A percentile compares a stretch with the other conserved stretches of the same genome.
Conservation (phyloP, 2,113 vertebrate genomes). For the Oostethus manadensis region DNA sequence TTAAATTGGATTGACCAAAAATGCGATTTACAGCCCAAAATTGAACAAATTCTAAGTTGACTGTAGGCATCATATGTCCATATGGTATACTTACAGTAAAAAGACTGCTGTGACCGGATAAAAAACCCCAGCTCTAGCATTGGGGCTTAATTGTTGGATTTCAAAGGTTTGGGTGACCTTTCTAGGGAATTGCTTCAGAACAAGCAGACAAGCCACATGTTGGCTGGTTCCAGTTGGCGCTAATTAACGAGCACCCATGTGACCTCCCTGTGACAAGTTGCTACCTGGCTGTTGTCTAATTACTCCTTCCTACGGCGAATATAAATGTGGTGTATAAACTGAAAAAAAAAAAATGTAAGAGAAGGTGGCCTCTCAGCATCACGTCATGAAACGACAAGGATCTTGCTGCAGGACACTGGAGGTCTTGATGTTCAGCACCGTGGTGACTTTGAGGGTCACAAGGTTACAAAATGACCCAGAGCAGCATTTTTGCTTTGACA, state of each 20-base stretch:
- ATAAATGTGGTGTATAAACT: not conserved
- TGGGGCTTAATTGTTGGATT: not conserved
- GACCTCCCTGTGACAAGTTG: not conserved
- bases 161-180: not conserved
- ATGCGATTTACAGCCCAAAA: too few relatives aligned
- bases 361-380: too few relatives aligned
- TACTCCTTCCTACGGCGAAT: not conserved
- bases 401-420: too few relatives aligned
- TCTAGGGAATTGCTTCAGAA: not conserved
- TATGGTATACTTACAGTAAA: too few relatives aligned
- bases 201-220: not conserved
- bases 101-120: too few relatives aligned
- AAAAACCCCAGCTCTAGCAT: not conserved
- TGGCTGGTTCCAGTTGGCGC: not conserved
- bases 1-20: too few relatives aligned
- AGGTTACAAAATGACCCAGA: conserved; percentile 1
- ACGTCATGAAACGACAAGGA: not conserved
- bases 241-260: not conserved
- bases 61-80: too few relatives aligned
- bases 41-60: too few relatives aligned
- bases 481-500: conserved; percentile 30
- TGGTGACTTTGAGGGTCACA: too few relatives aligned
- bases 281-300: not conserved
- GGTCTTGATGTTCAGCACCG: too few relatives aligned
- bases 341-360: too few relatives aligned